These are phyloP conservation scores for Habropoda laboriosa DNA, from an alignment of 1,140 invertebrate genomes.

Conservation along the genomic window DNA sequence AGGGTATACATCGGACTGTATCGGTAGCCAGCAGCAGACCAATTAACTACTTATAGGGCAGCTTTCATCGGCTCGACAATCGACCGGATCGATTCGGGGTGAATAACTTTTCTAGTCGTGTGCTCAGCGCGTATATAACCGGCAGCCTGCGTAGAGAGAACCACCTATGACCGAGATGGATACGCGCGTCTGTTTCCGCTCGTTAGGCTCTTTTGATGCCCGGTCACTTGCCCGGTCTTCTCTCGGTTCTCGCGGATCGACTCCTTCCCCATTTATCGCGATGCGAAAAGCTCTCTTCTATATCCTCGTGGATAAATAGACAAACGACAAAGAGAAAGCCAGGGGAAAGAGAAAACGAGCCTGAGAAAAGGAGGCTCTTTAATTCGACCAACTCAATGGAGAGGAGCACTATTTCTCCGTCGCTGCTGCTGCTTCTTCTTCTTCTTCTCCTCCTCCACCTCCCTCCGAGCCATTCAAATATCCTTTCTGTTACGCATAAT, in stretches of 20 bases:
- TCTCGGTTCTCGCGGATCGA: not conserved
- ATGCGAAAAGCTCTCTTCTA: not conserved
- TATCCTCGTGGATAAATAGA: not conserved
- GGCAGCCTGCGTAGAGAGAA: slow-evolving; percentile 11
- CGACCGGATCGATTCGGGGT: slow-evolving; percentile 49
- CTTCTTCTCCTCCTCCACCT: no score
- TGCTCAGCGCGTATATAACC: not conserved
- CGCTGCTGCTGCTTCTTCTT: no score
- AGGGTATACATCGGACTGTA: no score
- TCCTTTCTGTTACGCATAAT: no score
- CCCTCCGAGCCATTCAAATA: no score
- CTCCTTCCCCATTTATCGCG: not conserved
- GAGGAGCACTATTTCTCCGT: no score
- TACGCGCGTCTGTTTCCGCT: slow-evolving; percentile 17
- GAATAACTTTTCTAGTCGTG: slow-evolving; percentile 51
- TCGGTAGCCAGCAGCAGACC: slow-evolving; percentile 36
- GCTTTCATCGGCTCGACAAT: slow-evolving; percentile 56
- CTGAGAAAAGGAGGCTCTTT: no score
- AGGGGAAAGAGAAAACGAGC: not conserved
- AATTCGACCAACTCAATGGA: no score
- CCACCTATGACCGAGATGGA: slow-evolving; percentile 2
- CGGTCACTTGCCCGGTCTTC: slow-evolving; percentile 1
- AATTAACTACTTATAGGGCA: slow-evolving; percentile 62
- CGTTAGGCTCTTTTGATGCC: slow-evolving; percentile 44
- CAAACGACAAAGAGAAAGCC: not conserved